Percentiles rank a stretch among this genome's conserved stretches.
Conservation (phyloP, 2,113 vertebrate genomes). For the Apodemus speciosus region DNA sequence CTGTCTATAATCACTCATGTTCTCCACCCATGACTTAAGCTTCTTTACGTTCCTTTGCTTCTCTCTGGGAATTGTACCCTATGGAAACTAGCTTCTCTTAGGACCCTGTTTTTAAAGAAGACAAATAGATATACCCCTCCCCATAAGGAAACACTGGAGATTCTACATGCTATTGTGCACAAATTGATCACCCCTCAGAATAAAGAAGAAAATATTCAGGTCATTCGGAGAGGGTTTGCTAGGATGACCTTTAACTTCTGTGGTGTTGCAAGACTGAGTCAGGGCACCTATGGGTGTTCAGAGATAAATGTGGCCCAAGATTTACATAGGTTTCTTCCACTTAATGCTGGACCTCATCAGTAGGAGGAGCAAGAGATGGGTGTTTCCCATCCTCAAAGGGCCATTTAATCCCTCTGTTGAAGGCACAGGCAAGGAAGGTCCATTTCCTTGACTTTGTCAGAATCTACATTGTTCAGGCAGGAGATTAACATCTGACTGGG, state of each 20-base stretch:
- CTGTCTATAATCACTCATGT: too few relatives aligned
- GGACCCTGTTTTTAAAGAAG: background rate
- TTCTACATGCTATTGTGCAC: background rate
- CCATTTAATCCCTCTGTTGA: background rate
- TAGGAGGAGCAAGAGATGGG: background rate
- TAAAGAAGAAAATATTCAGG: background rate
- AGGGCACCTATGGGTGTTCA: background rate
- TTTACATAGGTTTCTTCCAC: background rate
- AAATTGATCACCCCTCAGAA: background rate
- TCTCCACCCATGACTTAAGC: background rate
- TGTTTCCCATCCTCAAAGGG: background rate
- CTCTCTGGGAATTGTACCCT: background rate
- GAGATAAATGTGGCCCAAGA: background rate
- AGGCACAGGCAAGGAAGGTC: background rate
- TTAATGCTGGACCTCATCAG: background rate
- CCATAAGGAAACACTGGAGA: background rate
- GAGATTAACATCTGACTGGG: background rate
- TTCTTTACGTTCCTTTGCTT: background rate
- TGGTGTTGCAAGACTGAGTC: background rate
- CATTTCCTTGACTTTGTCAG: background rate
- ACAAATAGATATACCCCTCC: background rate
- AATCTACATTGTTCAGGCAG: background rate
- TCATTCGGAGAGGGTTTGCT: background rate
- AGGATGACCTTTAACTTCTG: background rate
- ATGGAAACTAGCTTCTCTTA: constrained; percentile 2